Percentiles rank a stretch among this genome's conserved stretches.
Conservation (phyloP, 2,888 invertebrate genomes). For the Cybosia mesomella region DNA sequence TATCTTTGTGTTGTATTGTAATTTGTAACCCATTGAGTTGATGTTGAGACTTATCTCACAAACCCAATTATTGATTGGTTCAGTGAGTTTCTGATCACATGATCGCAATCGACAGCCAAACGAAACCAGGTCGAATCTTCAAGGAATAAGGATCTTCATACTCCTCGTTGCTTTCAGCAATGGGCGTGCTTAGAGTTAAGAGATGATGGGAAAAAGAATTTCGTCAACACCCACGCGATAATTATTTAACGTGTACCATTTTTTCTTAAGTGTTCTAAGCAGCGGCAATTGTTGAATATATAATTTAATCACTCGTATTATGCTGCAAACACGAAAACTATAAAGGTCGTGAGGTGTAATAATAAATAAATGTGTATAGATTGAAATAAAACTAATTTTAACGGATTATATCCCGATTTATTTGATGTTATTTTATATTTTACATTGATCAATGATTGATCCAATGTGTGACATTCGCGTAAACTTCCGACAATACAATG, state of each 20-base stretch:
- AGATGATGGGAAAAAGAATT: neutral
- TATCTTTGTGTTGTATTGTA: neutral
- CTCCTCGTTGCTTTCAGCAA: neutral
- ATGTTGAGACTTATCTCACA: neutral
- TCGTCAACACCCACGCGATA: neutral
- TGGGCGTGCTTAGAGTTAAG: neutral
- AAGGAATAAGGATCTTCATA: neutral
- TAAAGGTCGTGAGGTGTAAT: constrained; percentile 1
- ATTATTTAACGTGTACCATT: neutral
- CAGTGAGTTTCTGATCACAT: neutral
- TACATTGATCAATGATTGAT: too few species aligned
- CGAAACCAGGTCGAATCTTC: neutral
- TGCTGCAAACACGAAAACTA: constrained; percentile 2
- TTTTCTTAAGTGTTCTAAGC: neutral
- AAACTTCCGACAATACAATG: too few species aligned
- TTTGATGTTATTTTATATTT: too few species aligned
- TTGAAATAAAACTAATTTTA: too few species aligned
- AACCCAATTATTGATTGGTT: neutral
- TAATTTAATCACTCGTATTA: neutral
- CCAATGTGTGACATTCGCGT: too few species aligned
- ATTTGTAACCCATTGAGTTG: neutral
- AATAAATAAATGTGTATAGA: neutral
- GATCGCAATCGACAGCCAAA: neutral
- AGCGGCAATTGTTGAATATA: neutral
- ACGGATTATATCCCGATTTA: too few species aligned